phyloP scores from a whole-genome alignment of 35 echinoderm and acorn worm genomes.

The Stichopus chloronotus region DNA sequence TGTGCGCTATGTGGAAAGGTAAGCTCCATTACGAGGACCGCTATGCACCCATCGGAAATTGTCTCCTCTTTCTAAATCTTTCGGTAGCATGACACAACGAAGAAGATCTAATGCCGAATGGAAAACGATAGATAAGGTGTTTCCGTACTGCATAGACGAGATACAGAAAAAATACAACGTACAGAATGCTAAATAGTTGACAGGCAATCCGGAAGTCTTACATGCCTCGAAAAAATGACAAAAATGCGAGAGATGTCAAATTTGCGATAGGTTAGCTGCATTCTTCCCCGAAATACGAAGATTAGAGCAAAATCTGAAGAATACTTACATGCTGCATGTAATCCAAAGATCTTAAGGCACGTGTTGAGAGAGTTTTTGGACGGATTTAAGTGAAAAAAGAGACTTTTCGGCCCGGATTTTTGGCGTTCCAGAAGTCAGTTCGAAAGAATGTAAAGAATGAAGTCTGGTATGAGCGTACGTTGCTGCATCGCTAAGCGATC shows the following conservation, averaged over 20 bases:
- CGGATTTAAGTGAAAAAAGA: constrained; percentile 89
- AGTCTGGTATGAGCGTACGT: constrained; percentile 94
- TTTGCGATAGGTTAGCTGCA: constrained; percentile 63
- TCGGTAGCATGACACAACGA: background rate
- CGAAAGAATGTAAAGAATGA: constrained; percentile 99
- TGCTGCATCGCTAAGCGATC: constrained; percentile 88
- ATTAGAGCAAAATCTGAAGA: constrained; percentile 66
- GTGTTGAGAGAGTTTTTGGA: constrained; percentile 62
- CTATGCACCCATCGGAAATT: constrained; percentile 43
- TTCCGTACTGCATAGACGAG: background rate
- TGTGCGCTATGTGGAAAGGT: constrained; percentile 61
- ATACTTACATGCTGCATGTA: constrained; percentile 78
- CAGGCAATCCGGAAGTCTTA: constrained; percentile 95
- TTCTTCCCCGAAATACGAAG: constrained; percentile 56
- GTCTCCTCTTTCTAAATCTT: background rate
- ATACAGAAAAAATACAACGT: constrained; percentile 16
- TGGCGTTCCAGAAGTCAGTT: constrained; percentile 96
- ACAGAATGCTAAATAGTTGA: constrained; percentile 46
- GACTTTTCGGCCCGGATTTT: constrained; percentile 98
- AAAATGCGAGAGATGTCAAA: constrained; percentile 99
- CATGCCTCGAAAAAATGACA: constrained; percentile 98
- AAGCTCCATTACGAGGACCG: constrained; percentile 59
- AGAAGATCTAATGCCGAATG: background rate
- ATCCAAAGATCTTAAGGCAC: constrained; percentile 91
- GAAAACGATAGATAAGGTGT: constrained; percentile 5